Percentiles rank a stretch among this genome's conserved stretches.
Evolutionary conservation across 2,888 invertebrate genomes (phyloP).

Genomic region (Drosophila macrothrix): DNA sequence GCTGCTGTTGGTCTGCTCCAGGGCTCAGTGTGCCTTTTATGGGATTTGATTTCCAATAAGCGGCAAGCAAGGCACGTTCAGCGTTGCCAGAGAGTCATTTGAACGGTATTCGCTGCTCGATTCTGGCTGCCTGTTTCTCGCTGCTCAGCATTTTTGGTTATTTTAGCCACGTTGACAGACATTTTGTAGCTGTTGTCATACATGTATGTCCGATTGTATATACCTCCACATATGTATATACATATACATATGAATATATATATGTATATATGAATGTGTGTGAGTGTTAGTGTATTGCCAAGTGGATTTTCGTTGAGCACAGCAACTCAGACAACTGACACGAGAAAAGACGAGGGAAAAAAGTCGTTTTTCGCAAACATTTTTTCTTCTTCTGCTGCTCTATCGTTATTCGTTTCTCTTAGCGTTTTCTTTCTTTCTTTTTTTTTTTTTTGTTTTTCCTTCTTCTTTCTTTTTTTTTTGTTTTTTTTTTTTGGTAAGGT

Average conservation of each 20-base stretch:
- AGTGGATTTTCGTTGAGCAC: conserved; percentile 68
- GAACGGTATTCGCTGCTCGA: conserved; percentile 26
- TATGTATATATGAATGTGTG: neutral
- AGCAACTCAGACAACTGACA: conserved; percentile 71
- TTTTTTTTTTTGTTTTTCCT: neutral
- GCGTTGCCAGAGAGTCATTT: conserved; percentile 49
- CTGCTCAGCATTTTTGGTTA: conserved; percentile 44
- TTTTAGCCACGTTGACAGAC: conserved; percentile 67
- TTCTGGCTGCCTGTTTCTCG: conserved; percentile 15
- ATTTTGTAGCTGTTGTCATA: conserved; percentile 50
- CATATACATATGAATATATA: neutral
- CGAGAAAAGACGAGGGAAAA: conserved; percentile 42
- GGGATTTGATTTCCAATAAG: conserved; percentile 82
- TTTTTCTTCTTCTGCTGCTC: conserved; percentile 48
- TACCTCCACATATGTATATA: neutral
- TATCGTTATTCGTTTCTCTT: conserved; percentile 29
- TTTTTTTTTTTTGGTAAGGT: conserved; percentile 62
- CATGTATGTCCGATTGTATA: neutral
- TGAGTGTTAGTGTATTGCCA: conserved; percentile 33
- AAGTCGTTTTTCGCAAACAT: conserved; percentile 54
- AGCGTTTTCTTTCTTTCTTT: neutral
- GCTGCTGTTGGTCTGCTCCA: conserved; percentile 39
- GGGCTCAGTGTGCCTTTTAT: conserved; percentile 78
- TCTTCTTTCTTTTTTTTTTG: conserved; percentile 9
- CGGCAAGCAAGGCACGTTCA: conserved; percentile 77